A percentile compares a stretch with the other conserved stretches of the same genome.
Evolutionary conservation across 2,888 invertebrate species (phyloP).

Genomic region (Harpalus rufipes): DNA sequence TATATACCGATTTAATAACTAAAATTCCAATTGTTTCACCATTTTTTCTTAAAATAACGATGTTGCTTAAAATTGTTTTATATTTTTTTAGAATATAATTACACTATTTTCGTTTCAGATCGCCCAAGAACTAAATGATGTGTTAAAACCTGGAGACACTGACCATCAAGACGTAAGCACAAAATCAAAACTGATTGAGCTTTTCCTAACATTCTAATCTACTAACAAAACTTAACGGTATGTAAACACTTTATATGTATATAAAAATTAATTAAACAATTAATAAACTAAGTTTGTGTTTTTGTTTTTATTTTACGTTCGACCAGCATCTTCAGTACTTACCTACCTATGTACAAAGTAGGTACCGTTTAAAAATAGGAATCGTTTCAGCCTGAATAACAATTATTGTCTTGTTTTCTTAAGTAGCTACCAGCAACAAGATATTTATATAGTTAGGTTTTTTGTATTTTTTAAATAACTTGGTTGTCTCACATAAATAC

Average conservation of each 20-base stretch:
- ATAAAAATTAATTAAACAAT: slow-evolving; percentile 5
- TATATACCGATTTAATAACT: no score
- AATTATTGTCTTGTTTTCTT: slow-evolving; percentile 24
- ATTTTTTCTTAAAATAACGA: no score
- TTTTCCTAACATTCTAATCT: slow-evolving; percentile 48
- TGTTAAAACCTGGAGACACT: slow-evolving; percentile 69
- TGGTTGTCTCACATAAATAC: slow-evolving; percentile 25
- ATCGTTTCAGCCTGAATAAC: slow-evolving; percentile 18
- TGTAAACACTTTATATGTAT: not conserved
- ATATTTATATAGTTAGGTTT: slow-evolving; percentile 32
- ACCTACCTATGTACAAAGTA: slow-evolving; percentile 10
- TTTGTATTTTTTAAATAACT: slow-evolving; percentile 24
- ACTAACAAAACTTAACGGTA: slow-evolving; percentile 51
- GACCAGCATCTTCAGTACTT: not conserved
- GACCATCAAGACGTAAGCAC: slow-evolving; percentile 50
- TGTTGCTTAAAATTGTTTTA: no score
- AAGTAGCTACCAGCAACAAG: not conserved
- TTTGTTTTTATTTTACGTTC: slow-evolving; percentile 12
- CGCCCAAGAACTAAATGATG: slow-evolving; percentile 73
- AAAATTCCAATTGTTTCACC: no score
- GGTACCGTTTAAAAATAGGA: not conserved
- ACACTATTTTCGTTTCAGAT: slow-evolving; percentile 70
- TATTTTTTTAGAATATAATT: not conserved
- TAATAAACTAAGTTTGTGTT: slow-evolving; percentile 1
- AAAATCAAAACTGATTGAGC: not conserved